Evolutionary conservation across 2,113 vertebrate species (phyloP).

Genomic region (Capra hircus): DNA sequence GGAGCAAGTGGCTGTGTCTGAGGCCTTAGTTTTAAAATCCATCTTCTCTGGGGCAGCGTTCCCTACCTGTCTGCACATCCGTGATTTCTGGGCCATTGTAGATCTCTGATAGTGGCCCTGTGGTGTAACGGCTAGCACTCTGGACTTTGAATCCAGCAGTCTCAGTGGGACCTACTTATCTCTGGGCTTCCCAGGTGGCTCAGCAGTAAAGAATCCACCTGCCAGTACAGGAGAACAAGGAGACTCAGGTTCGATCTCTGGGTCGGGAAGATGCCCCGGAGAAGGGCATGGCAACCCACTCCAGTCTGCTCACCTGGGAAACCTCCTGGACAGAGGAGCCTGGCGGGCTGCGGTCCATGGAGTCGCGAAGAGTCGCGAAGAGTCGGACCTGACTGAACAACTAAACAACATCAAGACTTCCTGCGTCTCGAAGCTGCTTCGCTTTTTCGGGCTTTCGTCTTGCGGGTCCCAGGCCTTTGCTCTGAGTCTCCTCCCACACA

Average conservation of each 20-base stretch:
- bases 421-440: neutral
- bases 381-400: neutral
- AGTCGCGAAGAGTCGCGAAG: neutral
- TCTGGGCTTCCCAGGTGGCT: neutral
- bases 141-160: neutral
- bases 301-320: neutral
- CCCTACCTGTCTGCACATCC: neutral
- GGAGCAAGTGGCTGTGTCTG: neutral
- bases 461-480: fast-evolving
- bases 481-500: neutral
- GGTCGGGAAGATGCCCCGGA: neutral
- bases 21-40: neutral
- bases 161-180: neutral
- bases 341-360: neutral
- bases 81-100: neutral
- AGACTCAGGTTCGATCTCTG: neutral
- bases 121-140: neutral
- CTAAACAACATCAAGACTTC: neutral
- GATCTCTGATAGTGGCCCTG: neutral
- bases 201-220: neutral
- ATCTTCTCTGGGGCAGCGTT: neutral
- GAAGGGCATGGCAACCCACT: neutral
- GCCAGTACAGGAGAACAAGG: neutral
- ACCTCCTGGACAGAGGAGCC: neutral
- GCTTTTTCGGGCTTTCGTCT: neutral